These are phyloP conservation scores for Lethenteron camtschaticum DNA, from an alignment of 2,113 vertebrate genomes.

Conservation along the genomic window DNA sequence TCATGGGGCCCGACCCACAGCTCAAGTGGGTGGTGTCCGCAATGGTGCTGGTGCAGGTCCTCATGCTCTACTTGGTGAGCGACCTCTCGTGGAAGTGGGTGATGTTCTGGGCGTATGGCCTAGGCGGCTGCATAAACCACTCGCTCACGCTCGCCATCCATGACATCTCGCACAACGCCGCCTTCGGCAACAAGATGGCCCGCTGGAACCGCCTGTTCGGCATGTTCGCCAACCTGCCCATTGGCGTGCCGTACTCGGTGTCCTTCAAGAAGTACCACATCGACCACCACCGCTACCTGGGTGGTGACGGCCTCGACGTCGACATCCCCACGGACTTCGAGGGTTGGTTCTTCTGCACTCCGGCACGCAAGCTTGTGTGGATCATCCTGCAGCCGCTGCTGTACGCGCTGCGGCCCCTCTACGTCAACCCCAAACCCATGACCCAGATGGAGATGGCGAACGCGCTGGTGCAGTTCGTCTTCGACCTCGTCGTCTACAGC, in stretches of 20 bases:
- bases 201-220: slow-evolving; percentile 78
- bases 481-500: slow-evolving; percentile 33
- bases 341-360: slow-evolving; percentile 82
- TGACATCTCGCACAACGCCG: slow-evolving; percentile 84
- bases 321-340: slow-evolving; percentile 68
- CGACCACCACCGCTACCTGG: slow-evolving; percentile 88
- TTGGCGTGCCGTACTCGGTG: slow-evolving; percentile 67
- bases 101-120: slow-evolving; percentile 70
- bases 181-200: slow-evolving; percentile 50
- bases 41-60: slow-evolving; percentile 55
- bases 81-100: slow-evolving; percentile 76
- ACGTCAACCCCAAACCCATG: slow-evolving; percentile 61
- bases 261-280: slow-evolving; percentile 97
- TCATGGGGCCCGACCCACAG: slow-evolving; percentile 69
- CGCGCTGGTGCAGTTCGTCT: slow-evolving; percentile 33
- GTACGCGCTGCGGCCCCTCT: slow-evolving; percentile 53
- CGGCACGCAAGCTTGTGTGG: slow-evolving; percentile 61
- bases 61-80: slow-evolving; percentile 53
- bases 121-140: slow-evolving; percentile 85
- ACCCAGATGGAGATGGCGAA: slow-evolving; percentile 57
- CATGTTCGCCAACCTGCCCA: slow-evolving; percentile 72
- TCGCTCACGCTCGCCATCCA: slow-evolving; percentile 80
- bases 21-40: slow-evolving; percentile 73
- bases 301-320: slow-evolving; percentile 55
- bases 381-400: slow-evolving; percentile 60